Percentiles rank a stretch among this genome's conserved stretches.
phyloP scores from a whole-genome alignment of 2,113 vertebrate species.

The Hepsetus odoe region DNA sequence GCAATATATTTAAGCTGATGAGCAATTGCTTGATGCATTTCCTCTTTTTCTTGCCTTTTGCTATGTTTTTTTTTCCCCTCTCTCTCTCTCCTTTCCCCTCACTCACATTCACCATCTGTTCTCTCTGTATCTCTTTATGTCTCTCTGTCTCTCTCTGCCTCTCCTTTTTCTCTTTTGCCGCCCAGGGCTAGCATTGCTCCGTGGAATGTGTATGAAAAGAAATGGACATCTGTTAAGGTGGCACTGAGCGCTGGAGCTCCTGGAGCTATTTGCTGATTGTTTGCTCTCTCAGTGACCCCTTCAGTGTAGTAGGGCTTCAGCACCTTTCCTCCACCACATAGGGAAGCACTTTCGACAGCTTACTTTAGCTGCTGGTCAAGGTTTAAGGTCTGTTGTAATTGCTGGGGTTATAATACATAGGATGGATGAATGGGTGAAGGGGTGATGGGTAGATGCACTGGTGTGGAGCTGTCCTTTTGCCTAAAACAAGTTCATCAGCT shows the following conservation, averaged over 20 bases:
- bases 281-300: slow-evolving; percentile 28
- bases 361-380: slow-evolving; percentile 27
- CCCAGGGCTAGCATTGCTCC: slow-evolving; percentile 1
- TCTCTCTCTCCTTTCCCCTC: neutral
- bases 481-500: neutral
- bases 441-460: neutral
- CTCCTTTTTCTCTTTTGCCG: neutral
- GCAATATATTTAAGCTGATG: neutral
- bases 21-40: slow-evolving; percentile 13
- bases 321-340: neutral
- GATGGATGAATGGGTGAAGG: slow-evolving; percentile 37
- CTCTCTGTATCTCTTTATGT: neutral
- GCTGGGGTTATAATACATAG: slow-evolving; percentile 4
- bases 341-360: slow-evolving; percentile 23
- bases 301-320: slow-evolving; percentile 26
- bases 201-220: slow-evolving; percentile 18
- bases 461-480: neutral
- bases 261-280: slow-evolving; percentile 38
- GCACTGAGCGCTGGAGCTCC: slow-evolving; percentile 22
- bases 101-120: too few relatives aligned
- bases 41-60: slow-evolving; percentile 7
- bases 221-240: slow-evolving; percentile 36
- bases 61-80: neutral
- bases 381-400: slow-evolving; percentile 27
- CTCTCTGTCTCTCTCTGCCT: neutral